Base-by-base conservation (phyloP, 2,797 vertebrate genomes). In the Odontamblyopus lacepedii region DNA sequence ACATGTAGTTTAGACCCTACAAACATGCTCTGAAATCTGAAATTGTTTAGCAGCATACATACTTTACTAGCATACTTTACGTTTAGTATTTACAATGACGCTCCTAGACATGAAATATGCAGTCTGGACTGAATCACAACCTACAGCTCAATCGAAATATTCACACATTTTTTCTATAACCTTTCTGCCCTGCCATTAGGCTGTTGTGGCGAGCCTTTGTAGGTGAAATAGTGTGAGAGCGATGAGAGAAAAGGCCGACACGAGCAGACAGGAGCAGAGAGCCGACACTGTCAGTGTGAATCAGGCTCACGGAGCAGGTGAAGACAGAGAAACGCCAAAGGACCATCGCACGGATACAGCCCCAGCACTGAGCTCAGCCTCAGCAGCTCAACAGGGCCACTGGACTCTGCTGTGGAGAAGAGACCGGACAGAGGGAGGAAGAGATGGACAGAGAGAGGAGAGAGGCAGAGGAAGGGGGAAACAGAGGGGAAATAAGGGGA, bases 251-350 rank as follows among this genome's bases (percentile, higher is more conserved):
- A 50, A 70, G 53, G 78, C 50, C 53, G 70, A 62, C 23, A 78
- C 69, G 84, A 77, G 74, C 65, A 78, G 65, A 71, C 76, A 78
- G 80, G 57, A 70, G 70, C 57, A 77, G 76, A 78, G 78, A 78
- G 74, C 72, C 81, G 83, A 82, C 63, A 75, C 82, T 89, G 87
- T 92, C 92, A 91, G 80, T 80, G 29, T 70, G 78, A 81, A 91
- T 94, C 81, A 89, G 65, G 78, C 70, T 92, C 91, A 91, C 69
- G 26, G 84, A 91, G 87, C 92, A 93, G 93, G 92, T 94, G 91
- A 90, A 90, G 88, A 88, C 87, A 92, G 88, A 91, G 88, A 92
- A 93, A 93, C 92, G 93, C 91, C 92, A 93, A 90, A 93, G 87
- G 89, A 92, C 88, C 84, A 83, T 89, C 83, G 82, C 80, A 74